Evolutionary conservation across 2,888 invertebrate species (phyloP), one percentile per base, ranked within the genome.

Genomic region (Drosophila nr. perissopoda): DNA sequence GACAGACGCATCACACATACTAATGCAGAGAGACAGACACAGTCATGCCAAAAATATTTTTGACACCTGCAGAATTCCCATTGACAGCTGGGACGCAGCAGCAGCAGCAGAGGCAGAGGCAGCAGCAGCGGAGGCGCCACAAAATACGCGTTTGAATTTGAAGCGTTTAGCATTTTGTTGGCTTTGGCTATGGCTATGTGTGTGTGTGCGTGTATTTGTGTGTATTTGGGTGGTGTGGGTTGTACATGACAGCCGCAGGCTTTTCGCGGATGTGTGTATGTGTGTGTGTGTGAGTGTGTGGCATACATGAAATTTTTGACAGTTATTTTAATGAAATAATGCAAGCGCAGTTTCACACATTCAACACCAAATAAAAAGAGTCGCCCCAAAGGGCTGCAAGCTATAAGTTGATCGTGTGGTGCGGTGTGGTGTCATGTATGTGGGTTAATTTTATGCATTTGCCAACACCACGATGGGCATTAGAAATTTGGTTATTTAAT

Each of bases 271-370:
- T 53, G 45, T 64, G 53, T 29, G 29, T 63, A 53, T 34, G 63
- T 64, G 64, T 31, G 71, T 34, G 27, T 65, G 62, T 49, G 65
- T 64, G 61, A 33, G 66, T 70, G 63, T 69, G 31, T 61, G 79
- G 69, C 87, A 81, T 78, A 77, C 76, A 81, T 79, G 71, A 79
- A 87, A 87, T 87, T 81, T 90, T 87, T 90, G 87, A 90, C 87
- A 87, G 87, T 87, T 89, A 90, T 90, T 87, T 87, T 87, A 89
- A 90, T 89, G 88, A 87, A 90, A 87, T 87, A 89, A 87, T 90
- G 90, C 87, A 87, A 86, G 83, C 88, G 58, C 80, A 89, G 78
- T 85, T 85, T 84, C 89, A 87, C 89, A 84, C 85, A 86, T 75
- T 76, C 77, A 80, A 63, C 64, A 29, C 52, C 64, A 27, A 36